Conservation (phyloP, 2,797 vertebrate genomes). For the Amblyopsis hoosieri region DNA sequence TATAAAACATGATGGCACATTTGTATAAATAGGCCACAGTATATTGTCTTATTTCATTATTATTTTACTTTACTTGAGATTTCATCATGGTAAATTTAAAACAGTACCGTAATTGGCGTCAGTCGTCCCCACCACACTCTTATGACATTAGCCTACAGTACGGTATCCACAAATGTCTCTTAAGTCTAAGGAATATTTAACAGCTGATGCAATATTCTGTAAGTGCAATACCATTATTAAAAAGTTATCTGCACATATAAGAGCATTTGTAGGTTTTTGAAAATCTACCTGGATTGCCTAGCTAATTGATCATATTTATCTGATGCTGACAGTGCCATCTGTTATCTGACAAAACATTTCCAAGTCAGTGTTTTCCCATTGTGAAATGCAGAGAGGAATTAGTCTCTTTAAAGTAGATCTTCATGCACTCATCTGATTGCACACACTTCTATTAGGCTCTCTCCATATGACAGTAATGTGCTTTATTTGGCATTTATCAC, state of each 20-base stretch:
- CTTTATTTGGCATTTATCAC: conserved; percentile 81
- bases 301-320: neutral
- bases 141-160: neutral
- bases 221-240: neutral
- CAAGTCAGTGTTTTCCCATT: neutral
- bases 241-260: no score
- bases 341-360: neutral
- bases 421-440: neutral
- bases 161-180: neutral
- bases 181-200: neutral
- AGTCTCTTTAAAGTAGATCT: conserved; percentile 9
- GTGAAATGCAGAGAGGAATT: neutral
- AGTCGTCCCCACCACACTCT: neutral
- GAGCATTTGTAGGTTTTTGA: neutral
- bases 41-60: no score
- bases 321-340: neutral
- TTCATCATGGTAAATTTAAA: no score
- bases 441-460: neutral
- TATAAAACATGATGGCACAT: no score
- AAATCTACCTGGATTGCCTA: neutral
- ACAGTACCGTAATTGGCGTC: no score
- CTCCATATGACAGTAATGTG: conserved; percentile 26
- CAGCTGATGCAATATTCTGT: neutral
- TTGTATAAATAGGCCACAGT: no score
- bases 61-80: no score